Conservation (phyloP, 2,888 invertebrate species). For the Furcula furcula region DNA sequence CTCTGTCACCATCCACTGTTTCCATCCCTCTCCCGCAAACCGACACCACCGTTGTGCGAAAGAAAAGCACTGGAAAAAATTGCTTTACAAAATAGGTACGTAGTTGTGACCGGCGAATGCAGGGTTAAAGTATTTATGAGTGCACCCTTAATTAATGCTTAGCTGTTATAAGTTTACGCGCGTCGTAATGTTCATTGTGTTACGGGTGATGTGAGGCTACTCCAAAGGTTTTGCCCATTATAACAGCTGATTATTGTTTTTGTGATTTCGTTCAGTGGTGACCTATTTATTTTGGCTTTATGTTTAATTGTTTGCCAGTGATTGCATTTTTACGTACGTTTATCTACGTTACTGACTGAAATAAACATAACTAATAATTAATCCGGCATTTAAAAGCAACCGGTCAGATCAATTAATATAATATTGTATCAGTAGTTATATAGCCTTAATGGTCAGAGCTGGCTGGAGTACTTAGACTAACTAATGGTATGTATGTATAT, state of each 20-base stretch:
- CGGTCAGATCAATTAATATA: too few relatives aligned
- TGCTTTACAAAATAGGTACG: slow-evolving; percentile 30
- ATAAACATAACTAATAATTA: too few relatives aligned
- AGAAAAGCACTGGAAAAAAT: slow-evolving; percentile 34
- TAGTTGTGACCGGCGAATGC: slow-evolving; percentile 39
- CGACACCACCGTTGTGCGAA: slow-evolving; percentile 48
- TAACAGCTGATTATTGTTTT: slow-evolving; percentile 26
- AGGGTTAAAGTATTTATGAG: slow-evolving; percentile 40
- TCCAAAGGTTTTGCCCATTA: slow-evolving; percentile 21
- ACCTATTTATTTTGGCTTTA: not conserved
- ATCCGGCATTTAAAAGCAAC: too few relatives aligned
- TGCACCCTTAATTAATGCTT: slow-evolving; percentile 32
- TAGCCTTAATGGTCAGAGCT: too few relatives aligned
- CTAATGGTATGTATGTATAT: too few relatives aligned
- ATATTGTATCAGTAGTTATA: too few relatives aligned
- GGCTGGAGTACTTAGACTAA: too few relatives aligned
- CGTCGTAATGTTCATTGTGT: slow-evolving; percentile 4
- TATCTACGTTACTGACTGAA: too few relatives aligned
- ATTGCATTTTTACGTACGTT: too few relatives aligned
- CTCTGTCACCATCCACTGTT: slow-evolving; percentile 30
- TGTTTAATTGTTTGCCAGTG: not conserved
- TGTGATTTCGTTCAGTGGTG: not conserved
- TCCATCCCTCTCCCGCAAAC: slow-evolving; percentile 52
- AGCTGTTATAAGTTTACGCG: slow-evolving; percentile 9
- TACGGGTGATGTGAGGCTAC: slow-evolving; percentile 29